Conservation (phyloP, 2,888 invertebrate genomes). For the Cylindroiulus punctatus region DNA sequence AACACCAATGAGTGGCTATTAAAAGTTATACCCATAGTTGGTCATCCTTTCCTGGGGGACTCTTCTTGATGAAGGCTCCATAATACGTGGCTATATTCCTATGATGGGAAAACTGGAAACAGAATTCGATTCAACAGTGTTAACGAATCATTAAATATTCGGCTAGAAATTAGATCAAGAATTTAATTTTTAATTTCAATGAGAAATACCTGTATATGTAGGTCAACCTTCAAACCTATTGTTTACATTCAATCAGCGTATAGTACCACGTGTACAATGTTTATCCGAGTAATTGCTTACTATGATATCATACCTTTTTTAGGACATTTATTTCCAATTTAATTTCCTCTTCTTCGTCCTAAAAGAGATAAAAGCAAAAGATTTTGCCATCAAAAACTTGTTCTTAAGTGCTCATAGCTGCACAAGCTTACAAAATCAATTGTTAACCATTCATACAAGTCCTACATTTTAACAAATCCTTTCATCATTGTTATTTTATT, state of each 20-base stretch:
- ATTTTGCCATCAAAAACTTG: too few species aligned
- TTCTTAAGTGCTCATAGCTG: too few species aligned
- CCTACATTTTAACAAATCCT: too few species aligned
- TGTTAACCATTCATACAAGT: too few species aligned
- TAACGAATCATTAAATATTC: background rate
- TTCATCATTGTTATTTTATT: too few species aligned
- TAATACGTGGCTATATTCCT: slow-evolving; percentile 99
- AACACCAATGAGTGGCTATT: too few species aligned
- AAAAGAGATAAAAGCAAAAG: slow-evolving; percentile 62
- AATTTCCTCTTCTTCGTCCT: slow-evolving; percentile 99
- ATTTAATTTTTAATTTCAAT: background rate
- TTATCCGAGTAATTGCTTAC: background rate
- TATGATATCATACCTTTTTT: slow-evolving; percentile 76
- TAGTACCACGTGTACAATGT: background rate
- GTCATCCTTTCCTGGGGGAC: slow-evolving; percentile 98
- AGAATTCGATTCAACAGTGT: background rate
- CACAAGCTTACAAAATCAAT: too few species aligned
- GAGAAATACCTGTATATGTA: too few species aligned
- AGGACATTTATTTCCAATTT: slow-evolving; percentile 99
- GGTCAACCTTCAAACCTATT: background rate
- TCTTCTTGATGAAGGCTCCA: slow-evolving; percentile 99
- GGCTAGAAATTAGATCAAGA: background rate
- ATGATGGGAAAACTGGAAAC: slow-evolving; percentile 88
- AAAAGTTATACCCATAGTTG: slow-evolving; percentile 81
- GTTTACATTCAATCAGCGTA: too few species aligned